A percentile compares a stretch with the other conserved stretches of the same genome.
These are phyloP conservation scores for Thecophora atra DNA, from an alignment of 2,888 invertebrate species.

Conservation along the genomic window DNA sequence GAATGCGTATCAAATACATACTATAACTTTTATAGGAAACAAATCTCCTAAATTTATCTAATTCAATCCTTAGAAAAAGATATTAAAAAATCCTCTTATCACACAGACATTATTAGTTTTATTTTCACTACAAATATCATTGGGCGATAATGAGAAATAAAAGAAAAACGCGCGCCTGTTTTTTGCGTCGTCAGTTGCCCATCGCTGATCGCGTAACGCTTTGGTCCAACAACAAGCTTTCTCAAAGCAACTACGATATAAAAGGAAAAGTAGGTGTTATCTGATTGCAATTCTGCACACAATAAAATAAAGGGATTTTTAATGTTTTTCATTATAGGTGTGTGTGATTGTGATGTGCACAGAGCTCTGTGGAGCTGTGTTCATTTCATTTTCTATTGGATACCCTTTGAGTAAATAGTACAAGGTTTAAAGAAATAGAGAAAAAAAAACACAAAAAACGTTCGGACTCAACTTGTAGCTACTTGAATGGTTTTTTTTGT, in stretches of 20 bases:
- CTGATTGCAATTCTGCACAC: slow-evolving; percentile 61
- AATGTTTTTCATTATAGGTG: slow-evolving; percentile 8
- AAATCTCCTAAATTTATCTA: too few species aligned
- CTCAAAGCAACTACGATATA: slow-evolving; percentile 12
- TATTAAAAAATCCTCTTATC: too few species aligned
- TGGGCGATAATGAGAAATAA: too few species aligned
- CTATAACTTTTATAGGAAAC: too few species aligned
- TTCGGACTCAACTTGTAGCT: not conserved
- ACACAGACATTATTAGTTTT: too few species aligned
- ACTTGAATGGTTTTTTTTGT: too few species aligned
- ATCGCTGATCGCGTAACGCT: not conserved
- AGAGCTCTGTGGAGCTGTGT: slow-evolving; percentile 45
- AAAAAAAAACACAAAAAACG: slow-evolving; percentile 12
- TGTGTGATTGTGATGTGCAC: slow-evolving; percentile 38
- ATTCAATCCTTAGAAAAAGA: too few species aligned
- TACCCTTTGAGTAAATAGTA: slow-evolving; percentile 41
- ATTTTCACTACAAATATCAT: too few species aligned
- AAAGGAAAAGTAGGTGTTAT: slow-evolving; percentile 54
- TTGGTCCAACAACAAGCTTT: not conserved
- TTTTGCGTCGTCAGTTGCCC: too few species aligned
- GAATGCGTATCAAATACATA: too few species aligned
- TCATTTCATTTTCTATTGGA: slow-evolving; percentile 37
- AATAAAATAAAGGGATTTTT: slow-evolving; percentile 35
- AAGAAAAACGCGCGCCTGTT: too few species aligned
- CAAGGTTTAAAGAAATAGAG: slow-evolving; percentile 6